Evolutionary conservation across 2,888 invertebrate species (phyloP), one percentile per base, ranked within the genome.

Genomic region (Ariolimax columbianus): DNA sequence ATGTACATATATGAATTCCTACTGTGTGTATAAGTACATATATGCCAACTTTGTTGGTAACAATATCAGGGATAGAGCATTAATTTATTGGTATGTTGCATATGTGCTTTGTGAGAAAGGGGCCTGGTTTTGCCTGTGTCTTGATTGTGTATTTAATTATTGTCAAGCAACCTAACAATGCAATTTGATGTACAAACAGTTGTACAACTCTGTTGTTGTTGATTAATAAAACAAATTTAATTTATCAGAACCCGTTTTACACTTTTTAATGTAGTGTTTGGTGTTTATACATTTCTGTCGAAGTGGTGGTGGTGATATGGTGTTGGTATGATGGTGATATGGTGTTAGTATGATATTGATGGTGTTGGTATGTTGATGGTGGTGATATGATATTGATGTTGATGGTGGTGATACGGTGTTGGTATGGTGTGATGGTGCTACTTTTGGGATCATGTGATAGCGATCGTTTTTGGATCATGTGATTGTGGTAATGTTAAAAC

Each of bases 81-180:
- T 3, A 26, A 40, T 43, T 72, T 43, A 36, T 36, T 36, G 23
- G 23, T 26, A 14, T 9, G 7, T n/a, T 40, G 17, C 6, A 23
- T 23, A 55, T 17, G 59, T n/a, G 7, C 26, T 17, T 3, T 63
- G 17, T 63, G 59, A 55, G 55, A 63, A 63, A 23, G 59, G 26
- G n/a, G 23, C 26, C 26, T n/a, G 17, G 11, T 63, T 63, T n/a
- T 63, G 11, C 26, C 7, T 72, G 40, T 43, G n/a, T 40, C 6
- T 40, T 3, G 17, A 2, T 70, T 38, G 36, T 38, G 17, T 38
- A n/a, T 72, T 72, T 72, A 43, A 9, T 63, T 77, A 2, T 47
- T 77, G 51, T 17, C 75, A 30, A n/a, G 78, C 78, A 78, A 78
- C 78, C 9, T 59, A 59, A n/a, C 78, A 78, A 78, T 78, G 78